phyloP scores from a whole-genome alignment of 2,113 vertebrate genomes.

The Rhynchopsitta pachyrhyncha region DNA sequence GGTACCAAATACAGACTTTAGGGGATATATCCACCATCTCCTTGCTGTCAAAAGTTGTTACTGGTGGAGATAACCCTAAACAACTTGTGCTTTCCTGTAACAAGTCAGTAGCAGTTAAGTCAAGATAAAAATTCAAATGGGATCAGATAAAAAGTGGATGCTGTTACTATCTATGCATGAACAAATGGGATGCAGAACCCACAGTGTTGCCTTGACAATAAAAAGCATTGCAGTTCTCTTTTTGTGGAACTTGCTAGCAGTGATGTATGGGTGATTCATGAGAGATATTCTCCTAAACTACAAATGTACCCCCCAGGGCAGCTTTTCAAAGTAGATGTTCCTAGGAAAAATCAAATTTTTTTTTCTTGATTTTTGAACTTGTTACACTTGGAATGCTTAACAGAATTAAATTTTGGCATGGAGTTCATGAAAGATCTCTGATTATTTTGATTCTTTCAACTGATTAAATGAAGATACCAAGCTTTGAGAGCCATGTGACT shows the following conservation, averaged over 20 bases:
- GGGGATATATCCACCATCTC: not conserved
- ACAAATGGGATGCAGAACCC: constrained; percentile 45
- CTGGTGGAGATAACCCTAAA: constrained; percentile 18
- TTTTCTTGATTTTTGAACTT: not conserved
- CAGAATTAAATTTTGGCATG: constrained; percentile 51
- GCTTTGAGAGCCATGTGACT: constrained; percentile 43
- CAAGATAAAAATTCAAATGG: constrained; percentile 54
- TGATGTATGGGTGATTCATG: constrained; percentile 40
- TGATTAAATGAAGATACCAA: constrained; percentile 62
- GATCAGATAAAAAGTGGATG: constrained; percentile 54
- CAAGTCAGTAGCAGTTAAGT: constrained; percentile 20
- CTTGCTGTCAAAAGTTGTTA: constrained; percentile 13
- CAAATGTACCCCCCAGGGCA: constrained; percentile 49
- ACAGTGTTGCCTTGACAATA: constrained; percentile 61
- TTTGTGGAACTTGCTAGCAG: constrained; percentile 30
- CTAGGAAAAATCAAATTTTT: constrained; percentile 43
- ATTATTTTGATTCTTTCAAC: constrained; percentile 57
- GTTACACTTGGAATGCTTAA: constrained; percentile 42
- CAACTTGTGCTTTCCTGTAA: constrained; percentile 1
- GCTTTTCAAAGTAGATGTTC: constrained; percentile 54
- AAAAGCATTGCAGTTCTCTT: constrained; percentile 29
- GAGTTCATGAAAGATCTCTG: constrained; percentile 55
- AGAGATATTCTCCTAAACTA: constrained; percentile 40
- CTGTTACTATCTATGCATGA: constrained; percentile 34
- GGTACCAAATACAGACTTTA: not conserved